phyloP scores from a whole-genome alignment of 2,888 invertebrate species.

The Alentia gelatinosa region DNA sequence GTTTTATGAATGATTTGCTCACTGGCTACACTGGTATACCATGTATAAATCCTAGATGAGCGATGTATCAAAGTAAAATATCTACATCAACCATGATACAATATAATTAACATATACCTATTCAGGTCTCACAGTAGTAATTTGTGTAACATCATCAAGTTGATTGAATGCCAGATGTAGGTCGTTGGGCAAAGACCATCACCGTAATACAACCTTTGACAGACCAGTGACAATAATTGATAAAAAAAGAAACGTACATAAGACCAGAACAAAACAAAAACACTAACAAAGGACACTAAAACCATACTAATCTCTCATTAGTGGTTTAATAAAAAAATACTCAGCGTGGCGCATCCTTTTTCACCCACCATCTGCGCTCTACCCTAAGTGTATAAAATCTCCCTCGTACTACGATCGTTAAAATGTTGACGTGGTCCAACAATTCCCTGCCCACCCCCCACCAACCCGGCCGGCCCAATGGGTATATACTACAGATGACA shows the following conservation, averaged over 20 bases:
- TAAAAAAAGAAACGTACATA: background rate
- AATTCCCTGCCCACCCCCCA: background rate
- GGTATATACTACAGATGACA: conserved; percentile 32
- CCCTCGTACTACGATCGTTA: background rate
- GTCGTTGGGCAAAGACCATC: background rate
- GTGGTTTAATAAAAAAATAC: conserved; percentile 27
- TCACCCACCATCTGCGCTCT: no score
- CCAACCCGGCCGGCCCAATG: background rate
- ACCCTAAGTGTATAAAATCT: background rate
- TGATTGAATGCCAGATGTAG: background rate
- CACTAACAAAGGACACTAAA: background rate
- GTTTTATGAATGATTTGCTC: background rate
- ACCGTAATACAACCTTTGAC: background rate
- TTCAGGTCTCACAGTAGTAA: background rate
- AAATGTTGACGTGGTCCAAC: background rate
- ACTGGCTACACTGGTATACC: background rate
- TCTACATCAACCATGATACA: conserved; percentile 46
- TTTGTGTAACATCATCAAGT: conserved; percentile 3
- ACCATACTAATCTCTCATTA: background rate
- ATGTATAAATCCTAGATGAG: background rate
- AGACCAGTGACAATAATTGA: background rate
- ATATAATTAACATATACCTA: background rate
- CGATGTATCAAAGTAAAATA: conserved; percentile 21
- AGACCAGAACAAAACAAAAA: conserved; percentile 4
- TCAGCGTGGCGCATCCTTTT: background rate